A percentile compares a stretch with the other conserved stretches of the same genome.
Conservation (phyloP, 2,113 vertebrate species). For the Strix aluco region DNA sequence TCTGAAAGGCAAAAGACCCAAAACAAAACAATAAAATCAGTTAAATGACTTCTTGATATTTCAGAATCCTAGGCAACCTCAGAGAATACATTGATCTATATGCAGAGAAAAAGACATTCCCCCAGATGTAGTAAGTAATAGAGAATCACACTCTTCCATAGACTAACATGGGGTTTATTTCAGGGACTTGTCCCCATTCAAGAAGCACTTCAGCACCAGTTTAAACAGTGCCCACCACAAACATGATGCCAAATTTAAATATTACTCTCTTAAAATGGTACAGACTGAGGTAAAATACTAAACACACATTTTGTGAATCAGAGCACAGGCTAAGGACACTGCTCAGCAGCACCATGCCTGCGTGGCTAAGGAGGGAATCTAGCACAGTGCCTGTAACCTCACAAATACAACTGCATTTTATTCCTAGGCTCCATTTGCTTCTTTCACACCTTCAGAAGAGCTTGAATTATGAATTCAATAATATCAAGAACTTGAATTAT, state of each 20-base stretch:
- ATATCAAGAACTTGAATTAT: background rate
- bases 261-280: background rate
- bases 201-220: background rate
- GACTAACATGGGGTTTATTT: background rate
- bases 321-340: too few species aligned
- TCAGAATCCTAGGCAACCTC: background rate
- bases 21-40: background rate
- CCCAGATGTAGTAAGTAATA: background rate
- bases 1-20: slow-evolving; percentile 77
- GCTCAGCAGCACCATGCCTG: accelerated
- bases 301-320: background rate
- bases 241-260: background rate
- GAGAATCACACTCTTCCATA: background rate
- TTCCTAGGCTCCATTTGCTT: background rate
- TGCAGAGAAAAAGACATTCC: background rate
- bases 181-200: background rate
- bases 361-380: background rate
- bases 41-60: background rate
- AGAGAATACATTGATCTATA: background rate
- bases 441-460: background rate
- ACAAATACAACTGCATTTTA: background rate
- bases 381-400: background rate
- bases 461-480: background rate
- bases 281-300: background rate
- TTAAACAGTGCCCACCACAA: background rate